Conservation (phyloP, 2,797 vertebrate species). For the Phoeniculus purpureus region DNA sequence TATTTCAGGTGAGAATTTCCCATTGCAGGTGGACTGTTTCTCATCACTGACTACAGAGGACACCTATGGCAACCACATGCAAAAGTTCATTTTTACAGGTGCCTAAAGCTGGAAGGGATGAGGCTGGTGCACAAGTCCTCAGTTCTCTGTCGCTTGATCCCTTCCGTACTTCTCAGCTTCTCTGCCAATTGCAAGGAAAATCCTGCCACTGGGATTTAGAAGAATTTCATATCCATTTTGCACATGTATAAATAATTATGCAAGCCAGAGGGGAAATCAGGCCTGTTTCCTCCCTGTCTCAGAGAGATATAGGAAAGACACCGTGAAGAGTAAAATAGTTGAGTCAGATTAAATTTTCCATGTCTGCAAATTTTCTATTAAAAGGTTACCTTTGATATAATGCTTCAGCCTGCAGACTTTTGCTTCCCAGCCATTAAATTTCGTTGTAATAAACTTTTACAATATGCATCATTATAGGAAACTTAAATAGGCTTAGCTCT, state of each 20-base stretch:
- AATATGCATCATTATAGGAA: conserved; percentile 58
- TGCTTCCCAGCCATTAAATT: conserved; percentile 55
- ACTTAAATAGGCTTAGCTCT: conserved; percentile 60
- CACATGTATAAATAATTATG: conserved; percentile 17
- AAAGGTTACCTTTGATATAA: conserved; percentile 66
- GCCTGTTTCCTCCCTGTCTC: neutral
- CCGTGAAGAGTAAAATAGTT: conserved; percentile 50
- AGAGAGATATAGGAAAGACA: conserved; percentile 9
- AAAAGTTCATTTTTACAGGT: neutral
- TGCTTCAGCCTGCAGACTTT: conserved; percentile 41
- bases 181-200: neutral
- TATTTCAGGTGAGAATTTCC: neutral
- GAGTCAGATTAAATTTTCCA: conserved; percentile 52
- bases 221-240: neutral
- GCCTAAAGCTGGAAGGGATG: neutral
- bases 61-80: neutral
- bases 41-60: neutral
- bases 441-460: conserved; percentile 69
- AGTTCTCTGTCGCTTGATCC: neutral
- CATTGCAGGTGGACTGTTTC: neutral
- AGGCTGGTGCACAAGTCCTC: neutral
- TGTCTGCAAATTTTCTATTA: conserved; percentile 55
- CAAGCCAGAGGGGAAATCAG: neutral
- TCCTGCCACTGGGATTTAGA: neutral
- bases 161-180: neutral